A percentile compares a stretch with the other conserved stretches of the same genome.
Conservation (phyloP, 2,797 vertebrate species). For the Leptatherina wallacei region DNA sequence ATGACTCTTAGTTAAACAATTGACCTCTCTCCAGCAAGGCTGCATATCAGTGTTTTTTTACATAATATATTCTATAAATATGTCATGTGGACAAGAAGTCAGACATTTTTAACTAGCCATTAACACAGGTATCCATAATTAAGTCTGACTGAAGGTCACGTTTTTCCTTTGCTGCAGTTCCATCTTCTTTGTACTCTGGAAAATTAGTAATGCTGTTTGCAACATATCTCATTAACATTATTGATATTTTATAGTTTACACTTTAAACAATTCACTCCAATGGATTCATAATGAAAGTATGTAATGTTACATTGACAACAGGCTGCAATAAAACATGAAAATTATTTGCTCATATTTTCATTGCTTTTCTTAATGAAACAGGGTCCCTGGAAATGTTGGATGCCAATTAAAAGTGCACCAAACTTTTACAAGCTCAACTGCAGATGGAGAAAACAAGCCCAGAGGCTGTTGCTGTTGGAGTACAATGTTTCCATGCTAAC, state of each 20-base stretch:
- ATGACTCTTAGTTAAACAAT: slow-evolving; percentile 1
- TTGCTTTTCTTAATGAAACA: slow-evolving; percentile 23
- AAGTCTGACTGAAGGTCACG: slow-evolving; percentile 7
- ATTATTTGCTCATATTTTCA: slow-evolving; percentile 33
- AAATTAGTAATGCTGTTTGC: not conserved
- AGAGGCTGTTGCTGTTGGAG: slow-evolving; percentile 7
- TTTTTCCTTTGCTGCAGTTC: slow-evolving; percentile 5
- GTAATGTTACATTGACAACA: not conserved
- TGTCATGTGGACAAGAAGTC: not conserved
- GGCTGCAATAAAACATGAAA: slow-evolving; percentile 22
- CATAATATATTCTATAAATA: slow-evolving; percentile 26
- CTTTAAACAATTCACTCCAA: not conserved
- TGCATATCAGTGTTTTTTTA: slow-evolving; percentile 10
- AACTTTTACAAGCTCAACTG: slow-evolving; percentile 20
- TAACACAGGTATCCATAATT: slow-evolving; percentile 6
- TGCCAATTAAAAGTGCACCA: slow-evolving; percentile 26
- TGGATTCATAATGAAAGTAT: not conserved
- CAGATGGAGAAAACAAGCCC: slow-evolving; percentile 23
- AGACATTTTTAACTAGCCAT: slow-evolving; percentile 8
- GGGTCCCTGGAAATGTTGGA: slow-evolving; percentile 15
- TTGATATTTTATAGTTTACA: slow-evolving; percentile 13
- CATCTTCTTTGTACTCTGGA: not conserved
- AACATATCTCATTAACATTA: slow-evolving; percentile 25
- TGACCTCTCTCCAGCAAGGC: not conserved
- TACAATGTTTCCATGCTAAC: not conserved